Conservation (phyloP, 2,113 vertebrate genomes). For the Calonectris borealis region DNA sequence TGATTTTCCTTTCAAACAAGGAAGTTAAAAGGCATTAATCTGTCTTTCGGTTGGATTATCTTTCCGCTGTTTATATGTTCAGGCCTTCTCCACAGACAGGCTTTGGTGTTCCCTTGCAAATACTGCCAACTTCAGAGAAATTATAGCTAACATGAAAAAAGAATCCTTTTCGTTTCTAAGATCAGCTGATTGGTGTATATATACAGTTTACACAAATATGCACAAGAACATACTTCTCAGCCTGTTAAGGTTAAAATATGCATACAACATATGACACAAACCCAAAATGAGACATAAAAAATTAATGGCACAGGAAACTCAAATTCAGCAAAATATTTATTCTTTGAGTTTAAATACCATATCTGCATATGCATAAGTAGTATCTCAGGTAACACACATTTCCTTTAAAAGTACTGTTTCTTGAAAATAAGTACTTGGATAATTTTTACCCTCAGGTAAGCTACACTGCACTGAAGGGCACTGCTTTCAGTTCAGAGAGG, state of each 20-base stretch:
- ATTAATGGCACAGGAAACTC: neutral
- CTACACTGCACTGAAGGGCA: neutral
- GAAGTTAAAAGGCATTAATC: neutral
- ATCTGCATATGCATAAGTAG: neutral
- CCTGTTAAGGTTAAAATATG: constrained; percentile 41
- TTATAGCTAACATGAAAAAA: neutral
- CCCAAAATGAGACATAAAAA: neutral
- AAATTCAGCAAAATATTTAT: constrained; percentile 45
- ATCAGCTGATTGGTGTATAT: constrained; percentile 29
- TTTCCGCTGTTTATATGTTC: neutral
- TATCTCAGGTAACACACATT: neutral
- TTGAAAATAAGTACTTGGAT: neutral
- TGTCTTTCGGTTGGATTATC: neutral
- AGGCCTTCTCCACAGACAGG: neutral
- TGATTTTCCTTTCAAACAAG: neutral
- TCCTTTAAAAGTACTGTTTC: neutral
- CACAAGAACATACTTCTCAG: constrained; percentile 29
- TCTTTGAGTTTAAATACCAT: constrained; percentile 5
- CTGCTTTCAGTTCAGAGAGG: neutral
- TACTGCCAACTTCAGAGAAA: constrained; percentile 34
- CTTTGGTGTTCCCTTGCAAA: constrained; percentile 6
- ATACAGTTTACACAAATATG: constrained; percentile 1
- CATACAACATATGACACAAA: neutral
- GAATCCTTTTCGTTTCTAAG: neutral
- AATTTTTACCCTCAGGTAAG: neutral